Conservation (phyloP, 2,797 vertebrate species). For the Buceros bicornis region DNA sequence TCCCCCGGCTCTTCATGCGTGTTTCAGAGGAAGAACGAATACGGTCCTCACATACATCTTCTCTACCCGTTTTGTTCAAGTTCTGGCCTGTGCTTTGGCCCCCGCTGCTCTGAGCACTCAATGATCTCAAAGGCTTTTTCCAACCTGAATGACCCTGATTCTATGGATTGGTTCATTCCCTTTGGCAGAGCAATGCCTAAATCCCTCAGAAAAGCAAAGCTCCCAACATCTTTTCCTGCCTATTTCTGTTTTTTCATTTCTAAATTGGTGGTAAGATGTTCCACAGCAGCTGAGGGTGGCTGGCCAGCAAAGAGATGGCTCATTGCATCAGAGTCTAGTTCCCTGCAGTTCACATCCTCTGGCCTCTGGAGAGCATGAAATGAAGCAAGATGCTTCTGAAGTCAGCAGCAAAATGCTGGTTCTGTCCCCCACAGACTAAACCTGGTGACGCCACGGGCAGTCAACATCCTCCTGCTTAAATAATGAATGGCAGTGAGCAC, state of each 20-base stretch:
- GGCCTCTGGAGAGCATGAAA: background rate
- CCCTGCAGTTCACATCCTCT: background rate
- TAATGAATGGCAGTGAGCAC: fast-evolving
- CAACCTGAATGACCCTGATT: background rate
- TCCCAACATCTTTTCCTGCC: background rate
- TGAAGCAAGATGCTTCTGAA: background rate
- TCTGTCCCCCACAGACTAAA: background rate
- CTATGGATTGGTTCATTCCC: fast-evolving
- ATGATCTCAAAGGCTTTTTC: background rate
- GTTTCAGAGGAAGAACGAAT: background rate
- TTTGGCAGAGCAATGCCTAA: background rate
- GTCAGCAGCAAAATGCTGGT: background rate
- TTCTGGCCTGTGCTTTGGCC: background rate
- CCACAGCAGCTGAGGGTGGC: background rate
- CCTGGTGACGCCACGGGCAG: background rate
- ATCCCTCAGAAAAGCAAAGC: background rate
- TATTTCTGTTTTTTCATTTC: background rate
- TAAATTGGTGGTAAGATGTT: background rate
- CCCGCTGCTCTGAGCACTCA: background rate
- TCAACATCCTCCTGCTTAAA: background rate
- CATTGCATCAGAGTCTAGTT: background rate
- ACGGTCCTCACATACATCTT: background rate
- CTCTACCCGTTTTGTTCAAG: background rate
- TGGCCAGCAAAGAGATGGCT: background rate
- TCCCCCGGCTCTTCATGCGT: too few species aligned